Base-by-base conservation (phyloP, 2,888 invertebrate species). In the Rhodophaea formosa region DNA sequence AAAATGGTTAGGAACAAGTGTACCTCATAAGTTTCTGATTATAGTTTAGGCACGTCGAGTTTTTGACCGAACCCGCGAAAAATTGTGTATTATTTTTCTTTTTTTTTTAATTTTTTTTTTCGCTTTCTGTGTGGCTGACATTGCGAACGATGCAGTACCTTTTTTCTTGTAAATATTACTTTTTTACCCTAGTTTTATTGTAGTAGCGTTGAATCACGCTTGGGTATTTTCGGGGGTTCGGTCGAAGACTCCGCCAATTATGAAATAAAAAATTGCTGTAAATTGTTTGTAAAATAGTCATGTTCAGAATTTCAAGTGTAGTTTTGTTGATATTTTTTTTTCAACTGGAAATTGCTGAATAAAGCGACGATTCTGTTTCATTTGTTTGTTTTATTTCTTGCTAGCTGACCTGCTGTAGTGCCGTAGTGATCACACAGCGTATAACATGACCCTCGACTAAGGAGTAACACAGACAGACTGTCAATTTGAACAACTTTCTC, bases 201-300 rank as follows among this genome's bases (percentile, higher is more conserved):
- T 51, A 29, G 16, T 49, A 44, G 62, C 62, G 65, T 70, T 67
- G 59, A 64, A 62, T 60, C 64, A 65, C 63, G 72, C 72, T 68
- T 70, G 71, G 66, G 65, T 69, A 69, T 35, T 53, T 60, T 60
- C 67, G 67, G 61, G 69, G 68, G 70, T 63, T 66, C 75, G 73
- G 76, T 77, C 77, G 69, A 71, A 75, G 68, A 59, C 63, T 64
- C 64, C 72, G 77, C 66, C 59, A 60, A 70, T 65, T 68, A 70
- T 65, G 70, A 74, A 75, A 58, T 60, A 74, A 71, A 73, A 77
- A 80, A 80, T 78, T 75, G 85, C 88, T 88, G 88, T 89, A 88
- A 86, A 86, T 88, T 88, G 86, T 86, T 87, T 88, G 87, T 89
- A 88, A 85, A 86, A 85, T 86, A 90, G 90, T 88, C 86, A 85